These are phyloP conservation scores for Mactra quadrangularis DNA, from an alignment of 1,140 invertebrate genomes.

Conservation along the genomic window DNA sequence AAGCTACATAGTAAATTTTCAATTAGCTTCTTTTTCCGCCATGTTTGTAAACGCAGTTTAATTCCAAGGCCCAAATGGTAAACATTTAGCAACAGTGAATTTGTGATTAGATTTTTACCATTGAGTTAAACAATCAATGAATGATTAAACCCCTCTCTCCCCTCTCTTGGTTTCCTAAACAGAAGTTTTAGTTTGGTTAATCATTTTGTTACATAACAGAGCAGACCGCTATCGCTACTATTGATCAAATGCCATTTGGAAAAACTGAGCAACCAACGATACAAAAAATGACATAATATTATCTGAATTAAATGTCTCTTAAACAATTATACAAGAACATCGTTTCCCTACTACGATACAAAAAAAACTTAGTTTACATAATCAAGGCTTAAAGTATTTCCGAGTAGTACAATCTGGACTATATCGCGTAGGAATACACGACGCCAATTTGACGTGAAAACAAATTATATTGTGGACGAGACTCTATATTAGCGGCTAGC, in stretches of 20 bases:
- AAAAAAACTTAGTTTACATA: constrained; percentile 21
- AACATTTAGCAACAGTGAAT: too few relatives aligned
- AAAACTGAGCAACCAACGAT: constrained; percentile 1
- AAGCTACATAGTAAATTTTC: too few relatives aligned
- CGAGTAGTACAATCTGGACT: neutral
- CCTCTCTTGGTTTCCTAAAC: neutral
- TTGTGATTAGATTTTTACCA: too few relatives aligned
- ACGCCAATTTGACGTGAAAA: neutral
- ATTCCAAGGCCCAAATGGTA: too few relatives aligned
- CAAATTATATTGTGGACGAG: constrained; percentile 8
- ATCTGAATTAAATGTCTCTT: constrained; percentile 51
- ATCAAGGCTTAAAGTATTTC: constrained; percentile 16
- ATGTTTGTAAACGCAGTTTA: too few relatives aligned
- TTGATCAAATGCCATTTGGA: constrained; percentile 14
- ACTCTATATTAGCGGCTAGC: neutral
- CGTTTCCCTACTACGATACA: neutral
- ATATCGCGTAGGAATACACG: neutral
- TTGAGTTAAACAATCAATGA: too few relatives aligned
- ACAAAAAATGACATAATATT: constrained; percentile 31
- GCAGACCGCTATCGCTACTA: constrained; percentile 7
- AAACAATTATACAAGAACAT: constrained; percentile 46
- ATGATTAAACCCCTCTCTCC: constrained; percentile 13
- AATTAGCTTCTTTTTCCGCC: too few relatives aligned
- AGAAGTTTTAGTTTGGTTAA: neutral
- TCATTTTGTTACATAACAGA: constrained; percentile 1